Base-by-base conservation (phyloP, 2,797 vertebrate genomes). In the Avahi laniger region DNA sequence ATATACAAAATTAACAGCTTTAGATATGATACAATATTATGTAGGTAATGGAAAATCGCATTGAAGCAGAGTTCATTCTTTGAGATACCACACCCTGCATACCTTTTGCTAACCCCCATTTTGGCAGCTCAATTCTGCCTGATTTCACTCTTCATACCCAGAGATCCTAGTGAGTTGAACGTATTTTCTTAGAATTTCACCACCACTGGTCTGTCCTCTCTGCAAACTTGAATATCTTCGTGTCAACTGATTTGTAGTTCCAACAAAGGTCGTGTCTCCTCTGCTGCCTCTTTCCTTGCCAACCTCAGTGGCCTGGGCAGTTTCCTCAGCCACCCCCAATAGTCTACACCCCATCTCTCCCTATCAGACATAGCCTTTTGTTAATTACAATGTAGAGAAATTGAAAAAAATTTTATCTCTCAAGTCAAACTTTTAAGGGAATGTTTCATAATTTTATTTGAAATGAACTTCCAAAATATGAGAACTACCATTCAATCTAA, bases 1-100 rank as follows among this genome's bases (percentile, higher is more conserved):
- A 67, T 89, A 95, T 69, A 89, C 7, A 88, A 88, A 91, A 70
- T 73, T 38, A 91, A 75, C 67, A 94, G 20, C 38, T 82, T 94
- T 85, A 57, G 10, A 57, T 85, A 57, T 57, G 54, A 57, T 57
- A 57, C 24, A 57, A 57, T 57, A 57, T 57, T 57, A 26, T 57
- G 4, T 1, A 26, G 24, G 54, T 57, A 57, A 57, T 57, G 11
- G 24, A 57, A 57, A 57, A 57, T 57, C 54, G 26, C 24, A 26
- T 11, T 57, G 54, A 57, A 57, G 26, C 24, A 26, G 54, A 26
- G 22, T 57, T 17, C 54, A 57, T 46, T 89, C 54, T 65, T 65
- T 61, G 67, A 54, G 67, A 73, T 13, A 17, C 20, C 43, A 73
- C 35, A 4, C 17, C 33, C 43, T 22, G 14, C 48, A 67, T 81